phyloP scores from a whole-genome alignment of 2,113 vertebrate genomes.

The Nothoprocta pentlandii region DNA sequence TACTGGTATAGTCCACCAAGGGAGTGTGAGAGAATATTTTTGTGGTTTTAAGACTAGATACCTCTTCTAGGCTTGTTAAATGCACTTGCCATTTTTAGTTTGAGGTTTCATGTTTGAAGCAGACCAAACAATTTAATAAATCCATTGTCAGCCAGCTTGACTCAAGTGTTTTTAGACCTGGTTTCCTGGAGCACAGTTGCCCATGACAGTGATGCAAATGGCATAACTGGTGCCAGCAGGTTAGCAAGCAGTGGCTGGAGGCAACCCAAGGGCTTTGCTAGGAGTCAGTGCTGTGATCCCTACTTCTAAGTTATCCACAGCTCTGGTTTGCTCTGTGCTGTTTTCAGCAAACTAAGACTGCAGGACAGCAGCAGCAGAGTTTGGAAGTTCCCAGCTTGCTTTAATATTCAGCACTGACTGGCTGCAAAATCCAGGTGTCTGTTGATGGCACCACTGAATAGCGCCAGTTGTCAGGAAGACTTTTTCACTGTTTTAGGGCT shows the following conservation, averaged over 20 bases:
- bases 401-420: not conserved
- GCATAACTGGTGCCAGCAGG: not conserved
- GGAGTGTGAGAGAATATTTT: not conserved
- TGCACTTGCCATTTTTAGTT: not conserved
- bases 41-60: not conserved
- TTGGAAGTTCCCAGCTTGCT: not conserved
- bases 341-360: not conserved
- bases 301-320: slow-evolving; percentile 16
- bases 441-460: not conserved
- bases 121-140: not conserved
- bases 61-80: not conserved
- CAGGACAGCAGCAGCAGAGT: not conserved
- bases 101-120: not conserved
- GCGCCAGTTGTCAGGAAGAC: not conserved
- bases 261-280: rapidly evolving
- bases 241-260: slow-evolving; percentile 17
- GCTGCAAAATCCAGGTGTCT: slow-evolving; percentile 7
- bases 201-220: not conserved
- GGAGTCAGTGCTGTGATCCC: not conserved
- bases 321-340: slow-evolving; percentile 27
- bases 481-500: not conserved
- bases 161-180: not conserved
- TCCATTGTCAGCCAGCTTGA: not conserved
- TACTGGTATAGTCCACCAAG: not conserved
- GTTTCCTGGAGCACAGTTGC: not conserved